Evolutionary conservation across 2,113 vertebrate species (phyloP), one percentile per base, ranked within the genome.

Genomic region (Centropristis striata): DNA sequence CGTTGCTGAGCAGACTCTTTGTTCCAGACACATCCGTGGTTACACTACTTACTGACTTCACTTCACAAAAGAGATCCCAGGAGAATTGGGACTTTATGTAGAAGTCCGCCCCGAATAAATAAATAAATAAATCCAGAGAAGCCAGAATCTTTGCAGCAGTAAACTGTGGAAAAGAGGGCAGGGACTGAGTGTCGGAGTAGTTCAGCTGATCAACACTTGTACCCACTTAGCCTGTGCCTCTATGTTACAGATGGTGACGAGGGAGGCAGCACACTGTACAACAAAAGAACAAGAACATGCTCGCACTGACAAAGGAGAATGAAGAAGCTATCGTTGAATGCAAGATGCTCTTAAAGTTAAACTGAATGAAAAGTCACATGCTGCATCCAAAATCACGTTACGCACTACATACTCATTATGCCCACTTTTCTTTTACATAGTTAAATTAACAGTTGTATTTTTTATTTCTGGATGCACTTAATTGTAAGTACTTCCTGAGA

Each of bases 121-220:
- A 83, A 88, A 81, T 85, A 50, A 83, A 53, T 47, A 64, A 28
- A 73, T 71, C 27, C 51, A 64, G n/a, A 37, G 47, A 80, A 58
- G 36, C 46, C 36, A 51, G 70, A 70, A 1, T 1, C 42, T 73
- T 73, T 44, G 57, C 49, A 57, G 71, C 44, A 47, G 82, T 49
- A 50, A 44, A 41, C 73, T n/a, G 49, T 58, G 16, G 13, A 42
- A 51, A 44, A 36, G 11, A 25, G 74, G 28, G 9, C 70, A 74
- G 25, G 20, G 39, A 28, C 8, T 41, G 39, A 71, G 53, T 12
- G 64, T 36, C 21, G 5, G 21, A 80, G 63, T 46, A 15, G 15
- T 60, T 61, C 59, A 53, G 51, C 21, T 54, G 44, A 55, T 80
- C 78, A 76, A 61, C 25, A 54, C 51, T 59, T 72, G 15, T 63